Base-by-base conservation (phyloP, 2,113 vertebrate genomes). In the Salvelinus namaycush region DNA sequence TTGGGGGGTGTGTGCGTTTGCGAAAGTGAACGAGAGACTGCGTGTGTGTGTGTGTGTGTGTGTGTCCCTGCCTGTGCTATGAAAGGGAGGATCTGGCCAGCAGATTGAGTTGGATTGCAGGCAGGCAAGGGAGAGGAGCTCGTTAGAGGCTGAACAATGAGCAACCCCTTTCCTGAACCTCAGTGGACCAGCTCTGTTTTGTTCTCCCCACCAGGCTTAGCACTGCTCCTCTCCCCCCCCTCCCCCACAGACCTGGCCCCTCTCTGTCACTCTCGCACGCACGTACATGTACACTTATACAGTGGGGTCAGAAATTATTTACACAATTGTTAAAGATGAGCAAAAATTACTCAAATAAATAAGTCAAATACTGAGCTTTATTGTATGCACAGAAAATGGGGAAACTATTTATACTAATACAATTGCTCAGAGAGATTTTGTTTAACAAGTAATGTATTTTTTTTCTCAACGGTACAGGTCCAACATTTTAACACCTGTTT, bases 81-180 rank as follows among this genome's bases (percentile, higher is more conserved):
- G 81, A 80, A 86, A 84, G 82, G 79, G 82, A 76, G 88, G 86
- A 90, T 93, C 89, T 89, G 88, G 89, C 84, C 83, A 81, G 90
- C 87, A 92, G 91, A 92, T 93, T 93, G 89, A 92, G 83, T 80
- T 77, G 72, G 76, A 73, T 76, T 75, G 80, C 73, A 31, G 69
- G 66, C 27, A 39, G 24, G 31, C 16, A 34, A 9, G 27, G 71
- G 75, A 79, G 89, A 91, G 88, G 90, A 91, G 87, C 92, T 92
- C 87, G 88, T 93, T 93, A 91, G 87, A 87, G 87, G 81, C 85
- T 77, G 79, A 92, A 91, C 90, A 93, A 92, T 89, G 90, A 86
- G 87, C 79, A 84, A 86, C 74, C 77, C 72, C 75, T 73, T 81
- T 83, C 70, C 68, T 78, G 71, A 73, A 75, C 75, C 29, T 44